phyloP scores from a whole-genome alignment of 2,888 invertebrate species.

The Lithodes maja region DNA sequence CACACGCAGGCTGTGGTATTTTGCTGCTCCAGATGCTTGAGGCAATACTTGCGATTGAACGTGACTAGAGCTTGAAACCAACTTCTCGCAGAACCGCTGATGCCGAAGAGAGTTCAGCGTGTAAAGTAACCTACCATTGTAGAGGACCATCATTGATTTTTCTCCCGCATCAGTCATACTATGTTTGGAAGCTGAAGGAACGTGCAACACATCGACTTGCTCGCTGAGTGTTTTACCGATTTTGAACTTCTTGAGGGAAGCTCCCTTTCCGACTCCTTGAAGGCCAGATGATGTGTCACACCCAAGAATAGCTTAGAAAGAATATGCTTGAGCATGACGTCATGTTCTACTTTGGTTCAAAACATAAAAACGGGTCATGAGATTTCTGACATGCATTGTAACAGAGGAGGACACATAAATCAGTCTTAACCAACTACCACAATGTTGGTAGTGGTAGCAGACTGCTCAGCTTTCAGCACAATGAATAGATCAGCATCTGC shows the following conservation, averaged over 20 bases:
- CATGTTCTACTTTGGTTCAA: constrained; percentile 16
- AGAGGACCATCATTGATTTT: background rate
- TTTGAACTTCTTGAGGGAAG: constrained; percentile 23
- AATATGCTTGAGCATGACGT: background rate
- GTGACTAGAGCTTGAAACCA: background rate
- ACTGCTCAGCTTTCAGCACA: constrained; percentile 12
- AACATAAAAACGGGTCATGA: constrained; percentile 6
- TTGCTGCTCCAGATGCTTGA: background rate
- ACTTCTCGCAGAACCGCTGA: background rate
- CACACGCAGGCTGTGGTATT: constrained; percentile 24
- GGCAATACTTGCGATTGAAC: constrained; percentile 1
- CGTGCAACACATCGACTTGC: background rate
- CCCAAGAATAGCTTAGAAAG: background rate
- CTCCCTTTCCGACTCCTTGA: constrained; percentile 12
- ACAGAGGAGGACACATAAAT: background rate
- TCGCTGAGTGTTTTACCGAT: background rate
- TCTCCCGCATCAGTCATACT: background rate
- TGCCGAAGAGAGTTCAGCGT: background rate
- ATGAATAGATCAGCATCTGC: constrained; percentile 16
- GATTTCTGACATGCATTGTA: background rate
- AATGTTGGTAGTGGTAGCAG: constrained; percentile 3
- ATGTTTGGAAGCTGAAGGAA: background rate
- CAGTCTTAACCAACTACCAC: background rate
- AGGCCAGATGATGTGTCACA: constrained; percentile 10
- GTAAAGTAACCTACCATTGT: background rate